phyloP scores from a whole-genome alignment of 2,888 invertebrate genomes.

The Mesorhabditis sp. region DNA sequence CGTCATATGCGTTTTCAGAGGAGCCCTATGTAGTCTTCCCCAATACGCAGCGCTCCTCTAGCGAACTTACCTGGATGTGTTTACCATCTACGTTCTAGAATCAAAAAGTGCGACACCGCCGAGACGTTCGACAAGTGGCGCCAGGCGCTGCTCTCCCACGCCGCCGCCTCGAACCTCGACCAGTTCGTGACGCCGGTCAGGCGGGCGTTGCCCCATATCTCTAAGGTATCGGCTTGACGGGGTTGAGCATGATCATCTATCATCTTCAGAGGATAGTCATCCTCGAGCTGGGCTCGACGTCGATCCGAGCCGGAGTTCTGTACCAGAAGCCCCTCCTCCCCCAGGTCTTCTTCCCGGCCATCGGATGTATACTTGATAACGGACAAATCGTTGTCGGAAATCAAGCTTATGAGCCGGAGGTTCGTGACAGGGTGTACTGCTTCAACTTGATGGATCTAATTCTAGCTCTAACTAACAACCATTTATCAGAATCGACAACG shows the following conservation, averaged over 20 bases:
- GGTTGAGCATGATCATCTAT: not conserved
- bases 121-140: conserved; percentile 61
- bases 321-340: conserved; percentile 62
- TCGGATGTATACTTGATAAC: conserved; percentile 48
- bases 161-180: conserved; percentile 59
- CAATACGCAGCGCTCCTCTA: too few species aligned
- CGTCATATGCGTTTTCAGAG: too few species aligned
- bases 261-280: conserved; percentile 62
- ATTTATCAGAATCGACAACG: conserved; percentile 51
- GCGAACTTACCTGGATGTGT: too few species aligned
- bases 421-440: conserved; percentile 3
- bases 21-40: too few species aligned
- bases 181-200: conserved; percentile 63
- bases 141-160: conserved; percentile 63
- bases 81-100: not conserved
- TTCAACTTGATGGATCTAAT: not conserved
- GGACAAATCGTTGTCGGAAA: conserved; percentile 46
- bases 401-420: conserved; percentile 46
- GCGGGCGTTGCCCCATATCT: conserved; percentile 52
- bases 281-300: conserved; percentile 66
- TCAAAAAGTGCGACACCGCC: not conserved
- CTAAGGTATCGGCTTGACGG: conserved; percentile 15
- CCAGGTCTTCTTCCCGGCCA: conserved; percentile 65
- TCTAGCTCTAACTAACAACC: not conserved
- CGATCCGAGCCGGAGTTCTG: conserved; percentile 65